phyloP scores from a whole-genome alignment of 2,113 vertebrate species.

The Myxocyprinus asiaticus region DNA sequence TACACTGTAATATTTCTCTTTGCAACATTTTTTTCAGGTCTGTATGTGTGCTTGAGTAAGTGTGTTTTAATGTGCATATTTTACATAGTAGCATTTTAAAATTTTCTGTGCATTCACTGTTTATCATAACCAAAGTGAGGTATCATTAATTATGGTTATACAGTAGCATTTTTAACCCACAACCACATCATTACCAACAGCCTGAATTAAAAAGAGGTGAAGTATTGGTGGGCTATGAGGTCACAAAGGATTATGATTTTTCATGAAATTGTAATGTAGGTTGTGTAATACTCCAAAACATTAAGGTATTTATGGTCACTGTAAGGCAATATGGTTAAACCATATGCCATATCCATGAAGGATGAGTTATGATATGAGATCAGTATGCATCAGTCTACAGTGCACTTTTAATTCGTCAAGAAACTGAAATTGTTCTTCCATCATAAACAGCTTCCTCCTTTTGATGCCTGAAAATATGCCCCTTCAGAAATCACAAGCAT shows the following conservation, averaged over 20 bases:
- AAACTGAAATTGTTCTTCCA: neutral
- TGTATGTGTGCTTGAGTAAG: slow-evolving; percentile 15
- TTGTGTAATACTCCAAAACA: neutral
- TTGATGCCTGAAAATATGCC: neutral
- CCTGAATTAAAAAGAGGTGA: neutral
- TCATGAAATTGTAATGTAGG: too few species aligned
- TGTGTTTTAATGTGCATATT: slow-evolving; percentile 9
- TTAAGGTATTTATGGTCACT: neutral
- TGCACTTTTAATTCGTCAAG: too few species aligned
- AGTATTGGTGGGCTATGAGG: neutral
- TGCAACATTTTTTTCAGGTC: neutral
- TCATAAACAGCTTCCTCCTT: neutral
- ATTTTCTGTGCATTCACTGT: slow-evolving; percentile 15
- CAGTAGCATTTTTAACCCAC: slow-evolving; percentile 6
- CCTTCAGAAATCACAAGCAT: neutral
- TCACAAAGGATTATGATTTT: neutral
- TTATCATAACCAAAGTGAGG: slow-evolving; percentile 29
- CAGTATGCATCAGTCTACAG: too few species aligned
- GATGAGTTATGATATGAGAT: neutral
- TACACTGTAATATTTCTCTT: slow-evolving; percentile 28
- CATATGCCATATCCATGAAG: slow-evolving; percentile 2
- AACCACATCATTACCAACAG: neutral
- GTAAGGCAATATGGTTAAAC: neutral
- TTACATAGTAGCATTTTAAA: slow-evolving; percentile 18
- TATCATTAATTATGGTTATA: slow-evolving; percentile 9